phyloP scores from a whole-genome alignment of 2,888 invertebrate genomes.

The Icerya purchasi region DNA sequence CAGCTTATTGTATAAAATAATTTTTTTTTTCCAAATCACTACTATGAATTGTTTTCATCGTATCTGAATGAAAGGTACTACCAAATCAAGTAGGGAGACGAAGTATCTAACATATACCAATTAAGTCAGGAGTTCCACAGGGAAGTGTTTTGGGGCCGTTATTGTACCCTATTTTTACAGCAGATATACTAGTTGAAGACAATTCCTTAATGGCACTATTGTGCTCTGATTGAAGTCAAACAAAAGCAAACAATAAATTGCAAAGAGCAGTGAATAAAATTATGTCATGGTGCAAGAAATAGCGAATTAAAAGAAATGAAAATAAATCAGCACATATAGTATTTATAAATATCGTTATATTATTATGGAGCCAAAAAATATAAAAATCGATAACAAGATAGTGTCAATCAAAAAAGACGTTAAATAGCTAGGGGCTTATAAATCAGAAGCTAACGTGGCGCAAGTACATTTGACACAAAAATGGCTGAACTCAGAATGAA shows the following conservation, averaged over 20 bases:
- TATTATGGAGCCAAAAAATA: not conserved
- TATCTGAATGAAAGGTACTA: not conserved
- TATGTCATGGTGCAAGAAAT: not conserved
- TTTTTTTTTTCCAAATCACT: not conserved
- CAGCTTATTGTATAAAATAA: not conserved
- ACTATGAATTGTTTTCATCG: not conserved
- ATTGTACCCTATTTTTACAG: not conserved
- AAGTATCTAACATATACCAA: not conserved
- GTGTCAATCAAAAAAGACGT: not conserved
- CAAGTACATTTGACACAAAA: too few species aligned
- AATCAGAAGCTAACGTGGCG: too few species aligned
- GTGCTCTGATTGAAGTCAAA: not conserved
- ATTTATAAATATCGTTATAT: not conserved
- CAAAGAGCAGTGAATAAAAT: not conserved
- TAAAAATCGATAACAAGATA: not conserved
- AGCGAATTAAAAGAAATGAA: not conserved
- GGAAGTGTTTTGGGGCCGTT: not conserved
- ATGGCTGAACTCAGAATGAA: too few species aligned
- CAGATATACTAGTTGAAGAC: not conserved
- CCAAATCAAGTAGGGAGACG: not conserved
- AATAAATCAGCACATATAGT: not conserved
- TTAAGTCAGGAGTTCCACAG: not conserved
- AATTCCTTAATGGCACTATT: not conserved
- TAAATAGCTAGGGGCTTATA: too few species aligned
- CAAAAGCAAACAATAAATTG: not conserved